Evolutionary conservation across 2,113 vertebrate genomes (phyloP).

Genomic region (Eclectus roratus): DNA sequence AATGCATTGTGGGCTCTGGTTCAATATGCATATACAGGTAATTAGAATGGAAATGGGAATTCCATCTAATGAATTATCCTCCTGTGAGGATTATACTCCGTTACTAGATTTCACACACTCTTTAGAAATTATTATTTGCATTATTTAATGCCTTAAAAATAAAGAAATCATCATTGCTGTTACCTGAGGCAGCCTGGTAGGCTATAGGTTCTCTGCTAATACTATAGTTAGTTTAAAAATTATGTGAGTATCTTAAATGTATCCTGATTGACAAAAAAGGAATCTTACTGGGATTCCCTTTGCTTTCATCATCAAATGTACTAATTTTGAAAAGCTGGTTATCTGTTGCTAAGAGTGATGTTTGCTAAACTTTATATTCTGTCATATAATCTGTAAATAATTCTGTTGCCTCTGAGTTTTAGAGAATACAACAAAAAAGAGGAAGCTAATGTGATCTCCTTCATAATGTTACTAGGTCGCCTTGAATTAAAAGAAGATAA

Average conservation of each 20-base stretch:
- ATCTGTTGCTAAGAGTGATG: not conserved
- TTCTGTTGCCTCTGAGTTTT: not conserved
- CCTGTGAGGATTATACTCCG: not conserved
- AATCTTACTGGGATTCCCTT: not conserved
- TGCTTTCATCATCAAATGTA: not conserved
- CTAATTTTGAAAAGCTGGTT: not conserved
- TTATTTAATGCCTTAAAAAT: not conserved
- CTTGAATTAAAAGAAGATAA: constrained; percentile 97
- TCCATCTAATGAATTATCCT: not conserved
- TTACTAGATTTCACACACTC: not conserved
- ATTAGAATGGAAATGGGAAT: not conserved
- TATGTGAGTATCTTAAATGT: not conserved
- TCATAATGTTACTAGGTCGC: constrained; percentile 78
- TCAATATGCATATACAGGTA: constrained; percentile 96
- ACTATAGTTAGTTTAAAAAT: not conserved
- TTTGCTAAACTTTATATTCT: not conserved
- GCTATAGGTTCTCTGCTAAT: not conserved
- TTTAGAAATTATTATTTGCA: not conserved
- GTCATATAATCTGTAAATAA: not conserved
- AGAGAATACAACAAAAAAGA: not conserved
- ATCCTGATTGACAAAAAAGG: not conserved
- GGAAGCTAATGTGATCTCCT: constrained; percentile 1
- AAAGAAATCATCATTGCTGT: not conserved
- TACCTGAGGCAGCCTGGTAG: not conserved
- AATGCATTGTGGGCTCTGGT: constrained; percentile 96